phyloP scores from a whole-genome alignment of 2,888 invertebrate species.

The Electrophaes corylata region DNA sequence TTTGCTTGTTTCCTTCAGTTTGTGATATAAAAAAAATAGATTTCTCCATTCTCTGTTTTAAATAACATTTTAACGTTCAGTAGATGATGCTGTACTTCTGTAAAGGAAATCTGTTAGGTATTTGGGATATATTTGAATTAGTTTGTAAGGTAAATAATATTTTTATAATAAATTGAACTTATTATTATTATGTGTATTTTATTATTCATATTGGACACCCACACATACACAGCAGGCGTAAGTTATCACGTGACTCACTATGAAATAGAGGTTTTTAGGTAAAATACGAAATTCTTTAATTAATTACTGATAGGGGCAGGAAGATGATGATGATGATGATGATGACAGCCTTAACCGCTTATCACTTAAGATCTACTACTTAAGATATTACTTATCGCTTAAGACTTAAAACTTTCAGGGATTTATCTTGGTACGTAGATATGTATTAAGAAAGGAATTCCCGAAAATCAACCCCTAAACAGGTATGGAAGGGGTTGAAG shows the following conservation, averaged over 20 bases:
- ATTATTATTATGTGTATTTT: constrained; percentile 47
- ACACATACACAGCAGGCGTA: background rate
- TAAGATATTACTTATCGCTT: no score
- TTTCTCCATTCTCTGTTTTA: background rate
- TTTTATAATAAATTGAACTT: constrained; percentile 63
- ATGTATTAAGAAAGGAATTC: no score
- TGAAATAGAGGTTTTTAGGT: background rate
- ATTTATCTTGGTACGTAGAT: no score
- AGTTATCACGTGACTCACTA: background rate
- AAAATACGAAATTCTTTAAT: background rate
- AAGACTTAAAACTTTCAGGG: no score
- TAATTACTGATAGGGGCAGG: background rate
- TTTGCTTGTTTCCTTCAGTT: background rate
- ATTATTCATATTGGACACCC: constrained; percentile 33
- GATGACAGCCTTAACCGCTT: no score
- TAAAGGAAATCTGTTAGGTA: background rate
- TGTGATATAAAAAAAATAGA: no score
- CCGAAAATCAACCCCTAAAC: no score
- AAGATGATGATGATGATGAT: no score
- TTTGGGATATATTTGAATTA: constrained; percentile 39
- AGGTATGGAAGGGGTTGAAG: no score
- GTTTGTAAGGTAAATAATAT: constrained; percentile 47
- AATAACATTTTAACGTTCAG: background rate
- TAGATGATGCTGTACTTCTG: background rate
- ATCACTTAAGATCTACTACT: no score